Evolutionary conservation across 2,797 vertebrate species (phyloP), one percentile per base, ranked within the genome.

Genomic region (Karalla daura): DNA sequence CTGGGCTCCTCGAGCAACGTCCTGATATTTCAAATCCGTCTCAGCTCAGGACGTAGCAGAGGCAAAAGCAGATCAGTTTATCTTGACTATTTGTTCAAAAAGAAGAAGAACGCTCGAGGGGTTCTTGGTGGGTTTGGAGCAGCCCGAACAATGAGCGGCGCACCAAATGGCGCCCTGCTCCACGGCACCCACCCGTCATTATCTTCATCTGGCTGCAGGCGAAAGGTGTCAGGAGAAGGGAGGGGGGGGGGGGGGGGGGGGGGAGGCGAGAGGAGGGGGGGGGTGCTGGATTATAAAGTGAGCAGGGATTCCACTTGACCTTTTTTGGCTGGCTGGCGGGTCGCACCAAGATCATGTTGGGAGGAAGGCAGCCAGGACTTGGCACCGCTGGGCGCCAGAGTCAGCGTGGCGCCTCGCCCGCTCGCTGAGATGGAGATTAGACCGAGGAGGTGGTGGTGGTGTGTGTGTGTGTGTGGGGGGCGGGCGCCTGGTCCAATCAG

Each of bases 251-350:
- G 30, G 53, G 51, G 23, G 51, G 63, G 28, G n/a, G n/a, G n/a
- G n/a, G n/a, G n/a, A n/a, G n/a, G n/a, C n/a, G n/a, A n/a, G n/a
- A n/a, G n/a, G n/a, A n/a, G n/a, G n/a, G n/a, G n/a, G n/a, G n/a
- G n/a, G n/a, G n/a, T n/a, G n/a, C n/a, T n/a, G n/a, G 10, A 75
- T 80, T 76, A 63, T 28, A 32, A 79, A 78, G 59, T 27, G 52
- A 69, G 74, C 55, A 39, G 68, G 65, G 74, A 70, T 76, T 76
- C 71, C 74, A 71, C 74, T 85, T 85, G 66, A 84, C 85, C 82
- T 84, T 77, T 62, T 83, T 78, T 52, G 78, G 62, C 64, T 66
- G 72, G 59, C 73, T 49, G 17, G 15, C 23, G 51, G 63, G 33
- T 56, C 52, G 13, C 20, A 58, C 51, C 32, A 18, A 70, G 68